Percentiles rank a stretch among this genome's conserved stretches.
phyloP scores from a whole-genome alignment of 2,797 vertebrate species.

The Ctenopoma multispine region DNA sequence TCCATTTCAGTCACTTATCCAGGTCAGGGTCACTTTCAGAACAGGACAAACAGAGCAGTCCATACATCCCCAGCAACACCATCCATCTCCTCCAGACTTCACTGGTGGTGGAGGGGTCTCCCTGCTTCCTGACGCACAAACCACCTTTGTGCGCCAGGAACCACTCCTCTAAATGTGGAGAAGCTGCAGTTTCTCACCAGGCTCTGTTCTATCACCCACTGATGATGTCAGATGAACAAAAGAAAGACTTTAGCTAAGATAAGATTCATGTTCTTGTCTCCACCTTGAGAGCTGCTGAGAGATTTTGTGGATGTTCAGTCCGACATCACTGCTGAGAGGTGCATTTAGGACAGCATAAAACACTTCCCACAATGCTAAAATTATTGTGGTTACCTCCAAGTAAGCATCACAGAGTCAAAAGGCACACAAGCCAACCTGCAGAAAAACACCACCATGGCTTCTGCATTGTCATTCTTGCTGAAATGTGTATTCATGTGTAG shows the following conservation, averaged over 20 bases:
- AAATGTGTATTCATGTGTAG: not conserved
- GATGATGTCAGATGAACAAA: conserved; percentile 24
- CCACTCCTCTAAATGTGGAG: conserved; percentile 20
- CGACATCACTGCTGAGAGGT: conserved; percentile 23
- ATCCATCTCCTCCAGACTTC: conserved; percentile 17
- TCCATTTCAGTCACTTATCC: conserved; percentile 10
- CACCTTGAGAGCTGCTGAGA: conserved; percentile 14
- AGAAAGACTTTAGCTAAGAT: conserved; percentile 46
- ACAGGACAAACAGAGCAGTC: conserved; percentile 5
- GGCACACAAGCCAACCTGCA: not conserved
- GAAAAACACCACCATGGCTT: not conserved
- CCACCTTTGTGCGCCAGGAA: conserved; percentile 30
- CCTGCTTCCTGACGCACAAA: conserved; percentile 34
- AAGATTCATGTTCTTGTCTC: conserved; percentile 49
- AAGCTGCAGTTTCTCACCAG: conserved; percentile 23
- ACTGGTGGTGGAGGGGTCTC: not conserved
- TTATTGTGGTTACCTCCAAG: not conserved
- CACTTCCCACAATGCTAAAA: not conserved
- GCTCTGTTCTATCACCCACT: conserved; percentile 32
- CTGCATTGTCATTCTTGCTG: not conserved
- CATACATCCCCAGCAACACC: conserved; percentile 31
- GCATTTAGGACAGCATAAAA: conserved; percentile 20
- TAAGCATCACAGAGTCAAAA: not conserved
- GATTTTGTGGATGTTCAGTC: conserved; percentile 4
- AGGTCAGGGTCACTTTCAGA: conserved; percentile 50